Percentiles rank a stretch among this genome's conserved stretches.
phyloP scores from a whole-genome alignment of 2,113 vertebrate species.

The Barbus barbus region DNA sequence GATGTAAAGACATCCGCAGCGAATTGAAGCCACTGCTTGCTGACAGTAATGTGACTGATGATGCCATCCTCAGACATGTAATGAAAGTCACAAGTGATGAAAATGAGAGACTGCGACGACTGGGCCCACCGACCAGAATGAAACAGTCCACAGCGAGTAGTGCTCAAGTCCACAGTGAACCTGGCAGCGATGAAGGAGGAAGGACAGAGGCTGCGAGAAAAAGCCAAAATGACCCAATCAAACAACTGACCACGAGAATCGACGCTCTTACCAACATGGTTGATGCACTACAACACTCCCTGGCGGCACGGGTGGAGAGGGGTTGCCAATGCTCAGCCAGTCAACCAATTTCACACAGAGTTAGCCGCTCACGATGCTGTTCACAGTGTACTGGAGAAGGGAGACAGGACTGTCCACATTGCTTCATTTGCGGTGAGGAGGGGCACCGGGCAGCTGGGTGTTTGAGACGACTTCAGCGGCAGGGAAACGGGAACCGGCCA shows the following conservation, averaged over 20 bases:
- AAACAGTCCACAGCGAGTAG: not conserved
- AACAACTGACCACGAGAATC: too few species aligned
- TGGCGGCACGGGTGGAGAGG: too few species aligned
- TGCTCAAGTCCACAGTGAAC: not conserved
- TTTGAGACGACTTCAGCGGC: not conserved
- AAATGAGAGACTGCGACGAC: not conserved
- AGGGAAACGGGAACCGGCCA: not conserved
- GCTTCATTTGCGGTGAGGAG: not conserved
- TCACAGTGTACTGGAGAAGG: not conserved
- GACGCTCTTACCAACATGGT: too few species aligned
- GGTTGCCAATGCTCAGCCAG: too few species aligned
- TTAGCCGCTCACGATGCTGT: too few species aligned
- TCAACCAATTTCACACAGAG: too few species aligned
- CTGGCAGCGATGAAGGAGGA: too few species aligned
- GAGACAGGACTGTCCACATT: not conserved
- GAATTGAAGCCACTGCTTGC: too few species aligned
- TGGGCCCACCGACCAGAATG: not conserved
- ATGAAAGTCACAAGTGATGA: not conserved
- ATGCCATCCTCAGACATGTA: not conserved
- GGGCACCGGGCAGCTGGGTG: not conserved
- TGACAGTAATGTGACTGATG: not conserved
- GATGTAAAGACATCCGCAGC: not conserved
- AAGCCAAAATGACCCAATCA: too few species aligned
- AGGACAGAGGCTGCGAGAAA: too few species aligned
- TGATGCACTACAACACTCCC: too few species aligned